A percentile compares a stretch with the other conserved stretches of the same genome.
phyloP scores from a whole-genome alignment of 2,113 vertebrate species.

The Dendropsophus ebraccatus region DNA sequence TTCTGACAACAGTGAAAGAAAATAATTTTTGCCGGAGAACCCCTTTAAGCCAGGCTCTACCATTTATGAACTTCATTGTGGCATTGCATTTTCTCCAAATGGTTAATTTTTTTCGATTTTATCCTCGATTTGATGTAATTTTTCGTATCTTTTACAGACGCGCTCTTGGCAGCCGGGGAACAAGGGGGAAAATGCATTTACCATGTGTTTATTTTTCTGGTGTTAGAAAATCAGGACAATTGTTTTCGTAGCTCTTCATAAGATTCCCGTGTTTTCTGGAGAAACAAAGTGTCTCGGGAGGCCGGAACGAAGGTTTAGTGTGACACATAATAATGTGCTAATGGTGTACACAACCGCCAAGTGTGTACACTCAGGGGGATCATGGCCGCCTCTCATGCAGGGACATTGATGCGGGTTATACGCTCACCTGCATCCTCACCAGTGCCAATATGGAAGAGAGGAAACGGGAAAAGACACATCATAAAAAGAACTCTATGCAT shows the following conservation, averaged over 20 bases:
- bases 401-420: neutral
- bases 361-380: too few species aligned
- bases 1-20: too few species aligned
- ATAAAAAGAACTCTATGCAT: neutral
- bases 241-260: neutral
- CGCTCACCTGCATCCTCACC: neutral
- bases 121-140: neutral
- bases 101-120: neutral
- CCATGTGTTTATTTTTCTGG: slow-evolving; percentile 7
- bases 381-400: neutral
- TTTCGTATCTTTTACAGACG: neutral
- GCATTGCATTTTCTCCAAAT: too few species aligned
- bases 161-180: neutral
- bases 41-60: too few species aligned
- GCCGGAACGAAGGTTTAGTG: neutral
- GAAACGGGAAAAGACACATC: neutral
- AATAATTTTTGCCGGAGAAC: too few species aligned
- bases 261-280: slow-evolving; percentile 11
- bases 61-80: too few species aligned
- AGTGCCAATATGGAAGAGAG: neutral
- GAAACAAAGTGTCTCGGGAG: neutral
- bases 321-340: neutral
- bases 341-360: neutral
- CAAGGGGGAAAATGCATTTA: slow-evolving; percentile 1
- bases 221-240: slow-evolving; percentile 16